These are phyloP conservation scores for Atta colombica DNA, from an alignment of 1,140 invertebrate genomes.

Conservation along the genomic window DNA sequence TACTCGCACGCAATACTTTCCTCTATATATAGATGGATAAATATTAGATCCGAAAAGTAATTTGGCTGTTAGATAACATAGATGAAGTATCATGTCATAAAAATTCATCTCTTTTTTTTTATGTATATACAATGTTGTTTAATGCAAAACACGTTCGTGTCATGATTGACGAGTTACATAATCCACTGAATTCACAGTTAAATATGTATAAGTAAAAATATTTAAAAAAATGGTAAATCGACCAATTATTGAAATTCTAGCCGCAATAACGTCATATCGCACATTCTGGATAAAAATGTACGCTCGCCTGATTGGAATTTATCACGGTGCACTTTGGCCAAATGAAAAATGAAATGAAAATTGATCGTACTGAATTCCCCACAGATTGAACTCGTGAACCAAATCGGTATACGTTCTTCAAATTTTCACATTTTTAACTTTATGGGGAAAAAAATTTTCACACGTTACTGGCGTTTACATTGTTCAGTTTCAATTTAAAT, in stretches of 20 bases:
- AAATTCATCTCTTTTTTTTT: not conserved
- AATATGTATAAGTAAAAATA: constrained; percentile 38
- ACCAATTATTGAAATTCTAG: constrained; percentile 70
- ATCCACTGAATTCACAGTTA: constrained; percentile 28
- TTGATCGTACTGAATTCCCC: constrained; percentile 51
- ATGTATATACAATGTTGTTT: constrained; percentile 3
- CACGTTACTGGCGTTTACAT: constrained; percentile 39
- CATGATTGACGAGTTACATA: not conserved
- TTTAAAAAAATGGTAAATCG: constrained; percentile 34
- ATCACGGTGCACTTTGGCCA: constrained; percentile 43
- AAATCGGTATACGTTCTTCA: constrained; percentile 46
- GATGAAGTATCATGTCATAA: not conserved
- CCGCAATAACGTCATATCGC: constrained; percentile 46
- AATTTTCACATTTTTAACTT: constrained; percentile 53
- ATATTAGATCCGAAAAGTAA: constrained; percentile 2
- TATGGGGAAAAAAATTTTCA: constrained; percentile 13
- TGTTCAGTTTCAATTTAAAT: constrained; percentile 44
- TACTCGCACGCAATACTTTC: constrained; percentile 27
- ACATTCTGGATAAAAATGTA: constrained; percentile 27
- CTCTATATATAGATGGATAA: constrained; percentile 15
- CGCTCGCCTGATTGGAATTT: constrained; percentile 49
- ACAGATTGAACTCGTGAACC: constrained; percentile 9
- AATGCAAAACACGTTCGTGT: constrained; percentile 9
- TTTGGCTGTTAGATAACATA: not conserved
- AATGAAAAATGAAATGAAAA: constrained; percentile 59